These are phyloP conservation scores for Procapra przewalskii DNA, from an alignment of 2,113 vertebrate species.

Conservation along the genomic window DNA sequence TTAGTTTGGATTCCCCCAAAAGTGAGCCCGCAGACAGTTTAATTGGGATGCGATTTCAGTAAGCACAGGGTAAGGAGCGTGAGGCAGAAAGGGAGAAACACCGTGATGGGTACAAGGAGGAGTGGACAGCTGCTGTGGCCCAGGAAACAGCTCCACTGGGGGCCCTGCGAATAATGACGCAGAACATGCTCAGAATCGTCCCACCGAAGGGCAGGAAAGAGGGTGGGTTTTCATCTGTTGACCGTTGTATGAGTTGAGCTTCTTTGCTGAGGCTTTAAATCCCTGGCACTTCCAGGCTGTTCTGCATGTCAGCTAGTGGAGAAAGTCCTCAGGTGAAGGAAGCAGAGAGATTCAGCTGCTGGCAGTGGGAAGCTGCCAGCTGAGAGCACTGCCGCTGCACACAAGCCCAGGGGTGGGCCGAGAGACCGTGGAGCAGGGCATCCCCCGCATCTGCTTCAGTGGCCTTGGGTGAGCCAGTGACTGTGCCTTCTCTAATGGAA, in stretches of 20 bases:
- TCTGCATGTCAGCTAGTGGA: neutral
- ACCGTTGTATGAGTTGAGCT: neutral
- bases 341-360: neutral
- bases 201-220: neutral
- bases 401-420: neutral
- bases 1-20: neutral
- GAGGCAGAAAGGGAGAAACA: neutral
- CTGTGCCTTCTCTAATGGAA: neutral
- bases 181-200: neutral
- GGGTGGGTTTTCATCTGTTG: neutral
- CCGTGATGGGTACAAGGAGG: neutral
- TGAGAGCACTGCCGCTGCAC: neutral
- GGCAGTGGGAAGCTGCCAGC: neutral
- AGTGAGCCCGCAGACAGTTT: neutral
- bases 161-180: neutral
- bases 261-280: neutral
- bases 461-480: neutral
- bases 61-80: neutral
- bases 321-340: neutral
- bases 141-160: neutral
- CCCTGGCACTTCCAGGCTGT: neutral
- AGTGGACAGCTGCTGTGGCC: neutral
- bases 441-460: neutral
- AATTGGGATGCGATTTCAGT: neutral
- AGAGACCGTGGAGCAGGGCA: neutral